phyloP scores from a whole-genome alignment of 2,113 vertebrate species.

The Marmota flaviventris region DNA sequence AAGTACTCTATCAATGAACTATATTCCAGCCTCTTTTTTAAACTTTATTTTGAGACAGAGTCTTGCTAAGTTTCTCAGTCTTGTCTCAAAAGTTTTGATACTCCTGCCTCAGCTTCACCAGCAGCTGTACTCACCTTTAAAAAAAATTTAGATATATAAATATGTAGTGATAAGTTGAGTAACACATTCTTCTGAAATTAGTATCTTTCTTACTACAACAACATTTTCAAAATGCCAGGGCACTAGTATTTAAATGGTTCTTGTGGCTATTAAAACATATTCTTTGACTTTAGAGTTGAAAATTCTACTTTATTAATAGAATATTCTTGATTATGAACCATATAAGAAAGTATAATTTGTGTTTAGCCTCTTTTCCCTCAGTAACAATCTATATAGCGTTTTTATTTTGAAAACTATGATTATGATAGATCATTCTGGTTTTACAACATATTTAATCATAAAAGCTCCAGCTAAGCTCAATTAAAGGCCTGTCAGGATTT shows the following conservation, averaged over 20 bases:
- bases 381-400: slow-evolving; percentile 65
- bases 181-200: slow-evolving; percentile 19
- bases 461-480: slow-evolving; percentile 68
- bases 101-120: not conserved
- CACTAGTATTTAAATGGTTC: slow-evolving; percentile 72
- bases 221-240: slow-evolving; percentile 66
- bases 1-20: no score
- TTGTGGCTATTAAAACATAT: slow-evolving; percentile 80
- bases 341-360: slow-evolving; percentile 78
- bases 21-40: not conserved
- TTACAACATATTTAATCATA: slow-evolving; percentile 80
- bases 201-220: slow-evolving; percentile 59
- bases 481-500: slow-evolving; percentile 65
- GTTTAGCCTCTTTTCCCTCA: slow-evolving; percentile 37
- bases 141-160: not conserved
- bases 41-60: no score
- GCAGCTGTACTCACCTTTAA: not conserved
- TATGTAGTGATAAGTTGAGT: not conserved
- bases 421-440: slow-evolving; percentile 66
- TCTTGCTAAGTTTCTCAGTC: not conserved
- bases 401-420: slow-evolving; percentile 79
- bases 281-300: slow-evolving; percentile 83
- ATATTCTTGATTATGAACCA: slow-evolving; percentile 77
- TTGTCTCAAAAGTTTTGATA: not conserved
- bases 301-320: slow-evolving; percentile 80